Base-by-base conservation (phyloP, 2,888 invertebrate genomes). In the Ganaspis brasiliensis region DNA sequence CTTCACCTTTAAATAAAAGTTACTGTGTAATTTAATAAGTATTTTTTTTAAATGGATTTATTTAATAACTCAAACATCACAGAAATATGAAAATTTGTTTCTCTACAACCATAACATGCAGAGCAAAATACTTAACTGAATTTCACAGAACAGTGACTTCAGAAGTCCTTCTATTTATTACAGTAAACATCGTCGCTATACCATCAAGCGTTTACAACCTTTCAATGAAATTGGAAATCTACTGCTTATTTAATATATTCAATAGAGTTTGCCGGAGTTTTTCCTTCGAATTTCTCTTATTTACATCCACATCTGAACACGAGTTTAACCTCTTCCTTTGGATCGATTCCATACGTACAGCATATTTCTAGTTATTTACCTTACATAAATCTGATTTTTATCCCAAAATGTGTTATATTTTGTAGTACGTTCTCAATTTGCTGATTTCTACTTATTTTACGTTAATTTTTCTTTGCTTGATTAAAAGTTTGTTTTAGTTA, bases 211-310 rank as follows among this genome's bases (percentile, higher is more conserved):
- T 61, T 61, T 61, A 61, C 16, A n/a, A 35, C 19, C 61, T 61
- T 61, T 61, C 35, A 61, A 61, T 19, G 35, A 61, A 61, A 61
- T 61, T 61, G 61, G n/a, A 35, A 61, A 61, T 31, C 16, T 31
- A 31, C 59, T 31, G 16, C 59, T 59, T 26, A 35, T 61, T 31
- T 59, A 26, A 59, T 61, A 31, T 37, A 61, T 61, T 61, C 61
- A 61, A 35, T 61, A 19, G 35, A 16, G 19, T 37, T 61, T 61
- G 8, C 19, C 4, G 9, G 35, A 61, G 31, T 61, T 61, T 61
- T 61, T 61, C 61, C 14, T 31, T 59, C 16, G 61, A n/a, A 35
- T 35, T 61, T 26, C 31, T 37, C 10, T 19, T 59, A 59, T 16
- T 59, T 31, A 31, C 16, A 59, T 59, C 35, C 26, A 16, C 24